These are phyloP conservation scores for Oncorhynchus keta DNA, from an alignment of 2,113 vertebrate genomes.

Conservation along the genomic window DNA sequence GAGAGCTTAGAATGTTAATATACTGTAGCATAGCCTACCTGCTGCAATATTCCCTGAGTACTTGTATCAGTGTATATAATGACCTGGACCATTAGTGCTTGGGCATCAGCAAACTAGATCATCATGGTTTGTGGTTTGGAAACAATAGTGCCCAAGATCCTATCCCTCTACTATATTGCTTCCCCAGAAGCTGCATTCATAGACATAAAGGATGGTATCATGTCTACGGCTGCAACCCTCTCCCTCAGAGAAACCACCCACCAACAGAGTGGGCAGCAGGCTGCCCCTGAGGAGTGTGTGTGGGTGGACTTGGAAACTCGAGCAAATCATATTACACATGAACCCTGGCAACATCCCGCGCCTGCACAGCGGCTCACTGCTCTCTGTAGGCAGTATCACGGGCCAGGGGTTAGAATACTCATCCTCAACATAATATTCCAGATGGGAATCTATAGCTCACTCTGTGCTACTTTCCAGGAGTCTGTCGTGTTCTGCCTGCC, in stretches of 20 bases:
- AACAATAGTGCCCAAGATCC: no score
- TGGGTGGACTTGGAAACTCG: slow-evolving; percentile 73
- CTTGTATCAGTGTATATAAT: neutral
- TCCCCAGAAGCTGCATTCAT: slow-evolving; percentile 44
- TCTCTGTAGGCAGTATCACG: slow-evolving; percentile 71
- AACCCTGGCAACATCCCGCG: slow-evolving; percentile 67
- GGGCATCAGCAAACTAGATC: neutral
- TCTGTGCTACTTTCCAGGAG: neutral
- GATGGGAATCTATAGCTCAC: neutral
- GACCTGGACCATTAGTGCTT: neutral
- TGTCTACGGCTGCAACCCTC: slow-evolving; percentile 58
- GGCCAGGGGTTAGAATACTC: slow-evolving; percentile 69
- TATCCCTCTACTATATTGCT: slow-evolving; percentile 32
- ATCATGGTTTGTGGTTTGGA: neutral
- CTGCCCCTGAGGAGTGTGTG: slow-evolving; percentile 71
- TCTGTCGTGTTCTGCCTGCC: no score
- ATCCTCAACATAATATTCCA: slow-evolving; percentile 59
- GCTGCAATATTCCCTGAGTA: neutral
- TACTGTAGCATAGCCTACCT: neutral
- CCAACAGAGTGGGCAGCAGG: slow-evolving; percentile 71
- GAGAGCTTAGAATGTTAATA: neutral
- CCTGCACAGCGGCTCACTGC: slow-evolving; percentile 55
- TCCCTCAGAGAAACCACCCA: slow-evolving; percentile 73
- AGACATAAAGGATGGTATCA: slow-evolving; percentile 65
- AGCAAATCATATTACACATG: slow-evolving; percentile 76